Evolutionary conservation across 2,113 vertebrate genomes (phyloP), one percentile per base, ranked within the genome.

Genomic region (Oophaga pumilio): DNA sequence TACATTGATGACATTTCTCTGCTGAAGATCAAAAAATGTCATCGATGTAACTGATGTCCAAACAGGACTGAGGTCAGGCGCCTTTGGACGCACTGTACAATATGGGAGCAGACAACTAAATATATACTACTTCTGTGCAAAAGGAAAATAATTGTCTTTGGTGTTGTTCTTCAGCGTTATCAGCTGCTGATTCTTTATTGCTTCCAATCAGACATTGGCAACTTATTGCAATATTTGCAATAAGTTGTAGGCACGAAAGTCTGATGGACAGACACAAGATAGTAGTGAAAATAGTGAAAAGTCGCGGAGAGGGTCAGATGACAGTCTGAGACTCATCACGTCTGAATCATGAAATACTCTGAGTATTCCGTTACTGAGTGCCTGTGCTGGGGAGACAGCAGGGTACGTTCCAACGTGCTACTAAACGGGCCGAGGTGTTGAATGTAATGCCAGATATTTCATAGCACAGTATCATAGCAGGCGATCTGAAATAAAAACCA

Each of bases 261-360:
- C 69, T 60, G n/a, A n/a, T 66, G 56, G 59, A 26, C 28, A 85
- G 84, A 74, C 71, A 85, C 56, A 22, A 73, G 71, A 85, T 76
- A 76, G 82, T 18, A 57, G 56, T 76, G 71, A 76, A 59, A 85
- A 76, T 18, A 57, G 56, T 76, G 71, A 76, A 59, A 85, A 76
- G 84, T 62, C 33, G 49, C 14, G 26, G 73, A 76, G 56, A 85
- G 52, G 84, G 84, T 77, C 84, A 85, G 71, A 77, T 26, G 22
- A 76, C 56, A 66, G 28, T 60, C 62, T 76, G 24, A 43, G 76
- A 85, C 84, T 85, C 84, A 85, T 52, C 84, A 77, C 73, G 28
- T 85, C 59, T 85, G 73, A 64, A 62, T 60, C 56, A 77, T 76
- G 84, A 77, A 77, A 85, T 85, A 77, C 50, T 49, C 8, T 64